Percentiles rank a stretch among this genome's conserved stretches.
Conservation (phyloP, 2,113 vertebrate species). For the Tilapia sparmanii region DNA sequence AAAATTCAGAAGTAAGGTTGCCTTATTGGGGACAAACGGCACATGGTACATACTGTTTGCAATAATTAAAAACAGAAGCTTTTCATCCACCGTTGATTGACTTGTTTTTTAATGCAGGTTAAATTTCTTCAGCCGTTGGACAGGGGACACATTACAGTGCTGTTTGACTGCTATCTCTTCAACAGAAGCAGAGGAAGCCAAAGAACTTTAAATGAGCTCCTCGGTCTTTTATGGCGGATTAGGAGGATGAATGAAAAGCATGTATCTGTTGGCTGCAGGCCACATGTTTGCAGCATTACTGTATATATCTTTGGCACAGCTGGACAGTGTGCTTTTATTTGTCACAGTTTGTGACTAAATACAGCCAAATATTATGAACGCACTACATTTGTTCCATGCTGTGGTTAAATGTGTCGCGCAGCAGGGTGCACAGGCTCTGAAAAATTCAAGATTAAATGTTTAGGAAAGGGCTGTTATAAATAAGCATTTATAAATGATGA, state of each 20-base stretch:
- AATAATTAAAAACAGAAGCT: neutral
- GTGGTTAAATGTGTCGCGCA: neutral
- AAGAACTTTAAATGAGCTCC: slow-evolving; percentile 23
- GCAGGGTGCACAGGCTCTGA: neutral
- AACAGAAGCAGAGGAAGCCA: neutral
- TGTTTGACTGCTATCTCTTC: neutral
- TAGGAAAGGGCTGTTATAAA: neutral
- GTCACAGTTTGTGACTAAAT: neutral
- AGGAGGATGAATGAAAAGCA: neutral
- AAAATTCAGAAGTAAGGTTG: neutral
- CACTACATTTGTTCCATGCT: neutral
- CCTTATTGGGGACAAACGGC: neutral
- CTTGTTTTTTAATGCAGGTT: slow-evolving; percentile 18
- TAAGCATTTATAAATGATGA: neutral
- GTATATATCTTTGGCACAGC: neutral
- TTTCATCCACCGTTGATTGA: slow-evolving; percentile 24
- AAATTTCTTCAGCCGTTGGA: neutral
- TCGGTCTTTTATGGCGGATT: slow-evolving; percentile 17
- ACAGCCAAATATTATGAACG: neutral
- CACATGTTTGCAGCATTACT: neutral
- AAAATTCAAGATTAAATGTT: neutral
- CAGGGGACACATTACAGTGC: neutral
- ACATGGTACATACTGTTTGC: neutral
- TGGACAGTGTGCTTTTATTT: neutral
- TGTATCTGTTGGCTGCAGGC: neutral